Conservation (phyloP, 2,888 invertebrate genomes). For the Dasypolia templi region DNA sequence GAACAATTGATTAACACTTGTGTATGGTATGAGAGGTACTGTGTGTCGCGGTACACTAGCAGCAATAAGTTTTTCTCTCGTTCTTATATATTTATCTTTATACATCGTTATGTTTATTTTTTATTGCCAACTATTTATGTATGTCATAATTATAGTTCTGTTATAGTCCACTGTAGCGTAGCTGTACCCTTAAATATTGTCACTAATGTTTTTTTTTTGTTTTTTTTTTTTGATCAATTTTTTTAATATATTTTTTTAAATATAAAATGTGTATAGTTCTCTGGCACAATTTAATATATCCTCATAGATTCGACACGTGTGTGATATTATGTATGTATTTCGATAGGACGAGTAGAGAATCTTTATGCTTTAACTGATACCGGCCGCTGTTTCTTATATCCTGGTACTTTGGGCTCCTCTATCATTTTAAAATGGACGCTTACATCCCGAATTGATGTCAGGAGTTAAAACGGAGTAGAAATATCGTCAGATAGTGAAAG, state of each 20-base stretch:
- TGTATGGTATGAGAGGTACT: constrained; percentile 53
- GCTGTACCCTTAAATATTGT: constrained; percentile 45
- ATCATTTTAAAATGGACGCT: constrained; percentile 24
- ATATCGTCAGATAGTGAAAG: too few relatives aligned
- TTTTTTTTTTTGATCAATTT: not conserved
- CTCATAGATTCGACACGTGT: constrained; percentile 52
- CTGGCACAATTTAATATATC: constrained; percentile 55
- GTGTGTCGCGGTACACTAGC: constrained; percentile 59
- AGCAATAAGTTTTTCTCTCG: constrained; percentile 78
- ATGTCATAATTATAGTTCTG: constrained; percentile 49
- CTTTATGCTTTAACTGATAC: constrained; percentile 64
- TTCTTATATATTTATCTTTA: constrained; percentile 66
- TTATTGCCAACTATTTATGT: constrained; percentile 48
- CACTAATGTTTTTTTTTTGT: constrained; percentile 19
- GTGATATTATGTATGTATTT: constrained; percentile 58
- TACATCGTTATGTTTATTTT: constrained; percentile 31
- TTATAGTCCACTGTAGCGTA: constrained; percentile 66
- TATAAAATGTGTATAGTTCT: constrained; percentile 56
- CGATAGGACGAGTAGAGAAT: constrained; percentile 74
- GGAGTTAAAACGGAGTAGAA: not conserved
- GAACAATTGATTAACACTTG: constrained; percentile 67
- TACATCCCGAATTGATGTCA: constrained; percentile 15
- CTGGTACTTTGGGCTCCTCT: constrained; percentile 67
- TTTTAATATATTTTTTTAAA: not conserved
- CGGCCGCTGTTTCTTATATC: constrained; percentile 62